phyloP scores from a whole-genome alignment of 2,888 invertebrate genomes.

The Eilema sororculum region DNA sequence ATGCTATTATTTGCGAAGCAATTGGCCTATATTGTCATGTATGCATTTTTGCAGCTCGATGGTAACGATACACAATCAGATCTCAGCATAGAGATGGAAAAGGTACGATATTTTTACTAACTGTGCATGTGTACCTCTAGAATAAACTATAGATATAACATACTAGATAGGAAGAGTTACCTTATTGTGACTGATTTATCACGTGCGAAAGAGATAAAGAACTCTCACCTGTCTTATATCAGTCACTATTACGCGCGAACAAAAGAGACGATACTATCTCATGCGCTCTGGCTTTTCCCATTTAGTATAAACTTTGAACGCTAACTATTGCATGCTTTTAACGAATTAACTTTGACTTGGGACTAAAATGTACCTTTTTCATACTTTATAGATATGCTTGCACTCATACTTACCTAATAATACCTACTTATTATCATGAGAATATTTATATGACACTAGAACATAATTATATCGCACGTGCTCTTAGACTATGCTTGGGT shows the following conservation, averaged over 20 bases:
- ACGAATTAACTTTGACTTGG: conserved; percentile 39
- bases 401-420: conserved; percentile 39
- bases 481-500: conserved; percentile 43
- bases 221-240: neutral
- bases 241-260: neutral
- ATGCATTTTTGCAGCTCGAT: conserved; percentile 87
- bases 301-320: conserved; percentile 49
- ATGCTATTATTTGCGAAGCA: conserved; percentile 68
- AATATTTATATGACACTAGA: neutral
- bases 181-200: neutral
- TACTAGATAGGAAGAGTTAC: conserved; percentile 10
- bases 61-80: conserved; percentile 84
- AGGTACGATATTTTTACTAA: conserved; percentile 85
- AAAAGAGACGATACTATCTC: conserved; percentile 1
- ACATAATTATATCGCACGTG: conserved; percentile 32
- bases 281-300: neutral
- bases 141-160: conserved; percentile 27
- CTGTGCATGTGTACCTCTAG: conserved; percentile 67
- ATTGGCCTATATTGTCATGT: conserved; percentile 70
- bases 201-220: conserved; percentile 3
- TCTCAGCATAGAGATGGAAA: conserved; percentile 87
- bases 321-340: conserved; percentile 59
- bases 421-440: neutral
- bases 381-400: conserved; percentile 67
- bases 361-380: conserved; percentile 77